Conservation (phyloP, 2,888 invertebrate genomes). For the Cyclophora punctaria region DNA sequence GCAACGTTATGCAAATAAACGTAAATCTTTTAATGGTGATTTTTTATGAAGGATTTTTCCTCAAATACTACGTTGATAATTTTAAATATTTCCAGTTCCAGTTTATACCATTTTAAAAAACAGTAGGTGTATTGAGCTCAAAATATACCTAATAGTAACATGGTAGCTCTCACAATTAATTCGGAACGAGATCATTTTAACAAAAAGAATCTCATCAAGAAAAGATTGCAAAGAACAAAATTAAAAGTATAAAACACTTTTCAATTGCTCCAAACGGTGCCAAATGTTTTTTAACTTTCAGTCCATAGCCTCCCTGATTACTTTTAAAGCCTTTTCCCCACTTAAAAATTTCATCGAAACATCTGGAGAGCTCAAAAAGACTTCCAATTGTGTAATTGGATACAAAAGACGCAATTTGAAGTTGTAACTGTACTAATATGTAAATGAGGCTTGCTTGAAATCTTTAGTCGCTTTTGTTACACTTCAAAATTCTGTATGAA, state of each 20-base stretch:
- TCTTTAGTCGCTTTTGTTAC: conserved; percentile 31
- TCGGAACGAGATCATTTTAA: conserved; percentile 10
- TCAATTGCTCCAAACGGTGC: conserved; percentile 46
- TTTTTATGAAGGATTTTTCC: too few species aligned
- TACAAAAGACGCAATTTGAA: conserved; percentile 45
- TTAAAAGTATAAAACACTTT: conserved; percentile 59
- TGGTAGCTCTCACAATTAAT: too few species aligned
- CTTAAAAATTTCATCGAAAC: conserved; percentile 53
- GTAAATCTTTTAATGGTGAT: too few species aligned
- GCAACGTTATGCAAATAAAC: too few species aligned
- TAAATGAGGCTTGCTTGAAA: conserved; percentile 32
- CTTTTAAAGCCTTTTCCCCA: conserved; percentile 57
- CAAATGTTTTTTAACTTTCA: conserved; percentile 54
- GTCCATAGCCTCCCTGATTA: conserved; percentile 59
- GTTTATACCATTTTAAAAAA: too few species aligned
- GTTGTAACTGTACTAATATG: conserved; percentile 41
- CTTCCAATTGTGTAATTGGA: conserved; percentile 57
- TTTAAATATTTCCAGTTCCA: not conserved
- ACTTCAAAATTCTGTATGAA: too few species aligned
- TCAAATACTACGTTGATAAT: too few species aligned
- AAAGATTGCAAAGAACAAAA: conserved; percentile 48
- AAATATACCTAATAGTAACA: too few species aligned
- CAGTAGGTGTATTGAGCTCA: conserved; percentile 7
- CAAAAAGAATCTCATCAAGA: conserved; percentile 24
- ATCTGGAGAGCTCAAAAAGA: conserved; percentile 43